phyloP scores from a whole-genome alignment of 2,113 vertebrate species.

The Lycaon pictus region DNA sequence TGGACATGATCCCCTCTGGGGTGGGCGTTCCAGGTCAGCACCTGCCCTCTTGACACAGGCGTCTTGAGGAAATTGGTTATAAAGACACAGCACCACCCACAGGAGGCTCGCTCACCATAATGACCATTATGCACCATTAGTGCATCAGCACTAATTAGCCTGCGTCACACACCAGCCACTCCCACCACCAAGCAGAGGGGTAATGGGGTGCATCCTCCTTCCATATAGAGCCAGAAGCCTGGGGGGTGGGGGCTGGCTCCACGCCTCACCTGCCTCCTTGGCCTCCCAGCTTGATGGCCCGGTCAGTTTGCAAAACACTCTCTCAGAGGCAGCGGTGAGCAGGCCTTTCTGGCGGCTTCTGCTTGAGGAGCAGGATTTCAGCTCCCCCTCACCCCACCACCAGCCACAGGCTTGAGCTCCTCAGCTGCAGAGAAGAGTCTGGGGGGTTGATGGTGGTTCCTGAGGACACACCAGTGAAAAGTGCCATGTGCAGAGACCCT shows the following conservation, averaged over 20 bases:
- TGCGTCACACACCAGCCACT: background rate
- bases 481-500: background rate
- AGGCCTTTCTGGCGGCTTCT: background rate
- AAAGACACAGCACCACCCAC: rapidly evolving
- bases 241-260: background rate
- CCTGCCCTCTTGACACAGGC: background rate
- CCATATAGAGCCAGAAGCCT: background rate
- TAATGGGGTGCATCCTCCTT: background rate
- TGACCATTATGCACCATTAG: too few species aligned
- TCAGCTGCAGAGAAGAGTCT: background rate
- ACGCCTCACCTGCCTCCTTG: background rate
- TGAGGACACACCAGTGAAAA: background rate
- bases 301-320: background rate
- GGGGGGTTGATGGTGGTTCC: background rate
- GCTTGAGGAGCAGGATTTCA: background rate
- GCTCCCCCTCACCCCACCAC: background rate
- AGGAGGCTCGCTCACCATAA: background rate
- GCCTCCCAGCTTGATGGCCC: background rate
- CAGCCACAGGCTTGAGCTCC: background rate
- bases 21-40: background rate
- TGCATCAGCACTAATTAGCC: slow-evolving; percentile 38
- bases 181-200: background rate
- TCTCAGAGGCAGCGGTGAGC: background rate
- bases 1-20: background rate
- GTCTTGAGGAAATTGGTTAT: background rate